Evolutionary conservation across 1,140 invertebrate species (phyloP).

Genomic region (Habropoda laboriosa): DNA sequence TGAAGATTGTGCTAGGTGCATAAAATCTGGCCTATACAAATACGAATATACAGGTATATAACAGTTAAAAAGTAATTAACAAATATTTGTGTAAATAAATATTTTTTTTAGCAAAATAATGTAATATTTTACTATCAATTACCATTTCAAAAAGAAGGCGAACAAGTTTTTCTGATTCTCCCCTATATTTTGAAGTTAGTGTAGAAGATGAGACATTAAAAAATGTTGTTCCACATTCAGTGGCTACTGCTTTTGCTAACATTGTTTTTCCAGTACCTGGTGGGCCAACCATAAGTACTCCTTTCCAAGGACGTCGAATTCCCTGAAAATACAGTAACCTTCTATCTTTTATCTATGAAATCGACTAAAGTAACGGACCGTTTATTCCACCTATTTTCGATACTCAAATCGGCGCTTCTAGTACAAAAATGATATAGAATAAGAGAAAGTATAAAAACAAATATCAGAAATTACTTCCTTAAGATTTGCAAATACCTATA

Average conservation of each 20-base stretch:
- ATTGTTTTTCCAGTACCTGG: constrained; percentile 99
- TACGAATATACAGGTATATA: no score
- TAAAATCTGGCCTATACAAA: constrained; percentile 94
- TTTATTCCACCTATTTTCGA: no score
- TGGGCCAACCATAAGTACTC: constrained; percentile 98
- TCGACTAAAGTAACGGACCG: no score
- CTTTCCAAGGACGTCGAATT: constrained; percentile 96
- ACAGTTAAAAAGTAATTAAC: background rate
- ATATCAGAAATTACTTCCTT: no score
- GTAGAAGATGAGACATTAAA: constrained; percentile 99
- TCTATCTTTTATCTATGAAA: no score
- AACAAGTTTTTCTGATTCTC: constrained; percentile 99
- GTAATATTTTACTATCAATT: constrained; percentile 48
- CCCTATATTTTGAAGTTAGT: constrained; percentile 98
- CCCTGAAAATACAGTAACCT: constrained; percentile 84
- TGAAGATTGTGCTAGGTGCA: constrained; percentile 99
- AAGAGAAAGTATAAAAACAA: no score
- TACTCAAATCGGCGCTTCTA: no score
- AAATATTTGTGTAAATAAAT: background rate
- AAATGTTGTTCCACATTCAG: constrained; percentile 99
- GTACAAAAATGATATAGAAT: no score
- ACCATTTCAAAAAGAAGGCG: constrained; percentile 99
- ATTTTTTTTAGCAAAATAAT: background rate
- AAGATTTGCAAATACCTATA: no score
- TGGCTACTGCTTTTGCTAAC: constrained; percentile 99